Evolutionary conservation across 2,888 invertebrate species (phyloP), one percentile per base, ranked within the genome.

Genomic region (Darwinula stevensoni): DNA sequence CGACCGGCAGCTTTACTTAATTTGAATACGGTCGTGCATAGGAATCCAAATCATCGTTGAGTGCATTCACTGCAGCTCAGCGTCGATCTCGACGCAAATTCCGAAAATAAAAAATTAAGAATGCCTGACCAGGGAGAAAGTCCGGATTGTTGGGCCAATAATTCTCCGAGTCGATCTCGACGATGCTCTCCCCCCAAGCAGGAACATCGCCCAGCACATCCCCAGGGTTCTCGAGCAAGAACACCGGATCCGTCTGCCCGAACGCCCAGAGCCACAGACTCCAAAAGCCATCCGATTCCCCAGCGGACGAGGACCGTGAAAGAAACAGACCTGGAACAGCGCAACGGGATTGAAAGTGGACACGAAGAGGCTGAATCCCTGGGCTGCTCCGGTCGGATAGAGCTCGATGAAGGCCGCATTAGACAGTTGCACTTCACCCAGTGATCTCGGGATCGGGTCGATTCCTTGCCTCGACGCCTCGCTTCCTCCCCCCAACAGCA

Each of bases 131-230:
- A 14, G 45, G 43, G 30, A 43, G 34, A 30, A 39, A 36, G 31
- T 41, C 41, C 2, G 43, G 42, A 33, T 44, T 41, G 34, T 45
- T 45, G 22, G 45, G 43, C 45, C 44, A 45, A 30, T 38, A 37
- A 4, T 22, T 22, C n/a, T 22, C 22, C n/a, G 43, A 39, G 3
- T 35, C 35, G 17, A 33, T 22, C 29, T 41, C 42, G 22, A 42
- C 31, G 13, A 36, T 13, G 11, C 30, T 15, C 9, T 39, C 16
- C n/a, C 32, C 34, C 39, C 41, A 42, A 18, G 32, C 27, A 4
- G 32, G n/a, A 3, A 39, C 34, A 12, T 36, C 33, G 32, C 36
- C 29, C 18, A 42, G 34, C 17, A 29, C 29, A 6, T 35, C 26
- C 16, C 40, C 43, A 14, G 37, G 40, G 34, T 35, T 36, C 34